These are phyloP conservation scores for Schizothorax lantsangensis DNA, from an alignment of 2,797 vertebrate genomes.

Conservation along the genomic window DNA sequence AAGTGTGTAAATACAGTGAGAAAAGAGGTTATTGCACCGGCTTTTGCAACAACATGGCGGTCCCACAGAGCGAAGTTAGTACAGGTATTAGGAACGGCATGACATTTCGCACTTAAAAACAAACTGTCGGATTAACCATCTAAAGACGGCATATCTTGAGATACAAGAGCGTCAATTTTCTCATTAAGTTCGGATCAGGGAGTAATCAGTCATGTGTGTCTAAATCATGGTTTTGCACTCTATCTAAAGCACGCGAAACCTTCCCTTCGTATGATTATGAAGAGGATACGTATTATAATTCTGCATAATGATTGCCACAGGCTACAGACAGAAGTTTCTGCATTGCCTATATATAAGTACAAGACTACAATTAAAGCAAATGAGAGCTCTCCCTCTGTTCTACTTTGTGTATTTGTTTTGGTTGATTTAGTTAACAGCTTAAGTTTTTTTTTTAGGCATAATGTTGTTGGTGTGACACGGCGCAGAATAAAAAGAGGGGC, in stretches of 20 bases:
- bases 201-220: slow-evolving; percentile 50
- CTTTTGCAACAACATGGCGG: slow-evolving; percentile 30
- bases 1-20: slow-evolving; percentile 34
- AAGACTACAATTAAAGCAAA: slow-evolving; percentile 34
- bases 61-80: background rate
- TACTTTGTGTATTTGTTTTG: slow-evolving; percentile 55
- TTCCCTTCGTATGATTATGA: slow-evolving; percentile 41
- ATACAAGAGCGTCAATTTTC: slow-evolving; percentile 53
- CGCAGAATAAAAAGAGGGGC: slow-evolving; percentile 47
- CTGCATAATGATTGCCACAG: slow-evolving; percentile 35
- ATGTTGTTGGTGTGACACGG: slow-evolving; percentile 45
- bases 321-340: slow-evolving; percentile 8
- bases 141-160: slow-evolving; percentile 23
- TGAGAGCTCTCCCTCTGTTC: slow-evolving; percentile 44
- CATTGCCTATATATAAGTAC: background rate
- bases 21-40: slow-evolving; percentile 40
- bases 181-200: slow-evolving; percentile 50
- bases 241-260: slow-evolving; percentile 32
- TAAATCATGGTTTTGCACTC: slow-evolving; percentile 36
- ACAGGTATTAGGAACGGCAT: background rate
- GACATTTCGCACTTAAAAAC: slow-evolving; percentile 35
- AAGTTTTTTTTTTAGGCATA: slow-evolving; percentile 49
- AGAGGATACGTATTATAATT: slow-evolving; percentile 40
- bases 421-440: slow-evolving; percentile 55
- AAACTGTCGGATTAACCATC: background rate